Percentiles rank a stretch among this genome's conserved stretches.
These are phyloP conservation scores for Gulo gulo DNA, from an alignment of 2,113 vertebrate species.

Conservation along the genomic window DNA sequence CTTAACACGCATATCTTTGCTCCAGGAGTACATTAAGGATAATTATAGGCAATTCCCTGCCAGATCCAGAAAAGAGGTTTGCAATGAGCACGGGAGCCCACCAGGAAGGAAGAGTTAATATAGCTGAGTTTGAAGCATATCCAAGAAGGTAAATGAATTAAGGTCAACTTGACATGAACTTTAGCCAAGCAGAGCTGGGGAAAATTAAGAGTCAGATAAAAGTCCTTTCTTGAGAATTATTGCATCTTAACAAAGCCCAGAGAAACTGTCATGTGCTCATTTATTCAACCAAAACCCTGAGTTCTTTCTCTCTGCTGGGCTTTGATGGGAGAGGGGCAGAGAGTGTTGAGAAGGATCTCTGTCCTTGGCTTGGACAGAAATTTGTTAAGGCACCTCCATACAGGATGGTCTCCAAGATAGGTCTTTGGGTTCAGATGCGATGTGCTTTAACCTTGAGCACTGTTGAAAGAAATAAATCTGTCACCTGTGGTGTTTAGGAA, in stretches of 20 bases:
- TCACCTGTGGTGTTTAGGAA: background rate
- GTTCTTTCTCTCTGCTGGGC: background rate
- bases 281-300: background rate
- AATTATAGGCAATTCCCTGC: conserved; percentile 72
- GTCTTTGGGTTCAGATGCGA: background rate
- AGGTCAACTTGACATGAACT: conserved; percentile 49
- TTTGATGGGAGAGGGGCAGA: background rate
- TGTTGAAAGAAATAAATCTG: conserved; percentile 25
- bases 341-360: background rate
- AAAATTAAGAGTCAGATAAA: conserved; percentile 9
- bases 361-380: background rate
- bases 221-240: background rate
- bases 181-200: conserved; percentile 18
- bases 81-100: background rate
- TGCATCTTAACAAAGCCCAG: background rate
- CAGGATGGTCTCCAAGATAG: background rate
- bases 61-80: conserved; percentile 58
- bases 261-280: background rate
- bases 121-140: conserved; percentile 22
- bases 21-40: conserved; percentile 74
- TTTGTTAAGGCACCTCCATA: background rate
- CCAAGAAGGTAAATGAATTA: conserved; percentile 41
- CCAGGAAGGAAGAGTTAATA: conserved; percentile 39
- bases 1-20: conserved; percentile 64
- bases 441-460: background rate